A percentile compares a stretch with the other conserved stretches of the same genome.
Conservation (phyloP, 2,888 invertebrate species). For the Drosophila neonasuta region DNA sequence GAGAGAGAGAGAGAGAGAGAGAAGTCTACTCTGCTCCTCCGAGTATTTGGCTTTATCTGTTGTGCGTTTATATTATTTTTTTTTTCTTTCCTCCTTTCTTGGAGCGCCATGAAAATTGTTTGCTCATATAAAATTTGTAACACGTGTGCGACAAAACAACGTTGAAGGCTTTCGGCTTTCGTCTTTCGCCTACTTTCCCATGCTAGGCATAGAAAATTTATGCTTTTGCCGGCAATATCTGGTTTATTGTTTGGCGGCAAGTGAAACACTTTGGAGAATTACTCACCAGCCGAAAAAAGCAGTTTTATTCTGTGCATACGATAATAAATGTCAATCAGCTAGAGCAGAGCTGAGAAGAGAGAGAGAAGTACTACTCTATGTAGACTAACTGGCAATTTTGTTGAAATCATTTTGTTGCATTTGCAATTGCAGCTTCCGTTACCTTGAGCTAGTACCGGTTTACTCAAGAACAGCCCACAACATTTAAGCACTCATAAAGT, state of each 20-base stretch:
- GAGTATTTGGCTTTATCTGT: slow-evolving; percentile 74
- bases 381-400: slow-evolving; percentile 48
- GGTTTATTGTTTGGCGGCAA: slow-evolving; percentile 75
- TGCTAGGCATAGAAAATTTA: slow-evolving; percentile 66
- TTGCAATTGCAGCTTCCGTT: slow-evolving; percentile 69
- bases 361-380: background rate
- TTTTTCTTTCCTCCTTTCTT: slow-evolving; percentile 9
- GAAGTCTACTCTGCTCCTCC: slow-evolving; percentile 31
- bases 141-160: slow-evolving; percentile 65
- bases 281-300: slow-evolving; percentile 31
- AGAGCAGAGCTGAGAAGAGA: background rate
- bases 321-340: slow-evolving; percentile 50
- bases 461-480: slow-evolving; percentile 24
- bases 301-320: slow-evolving; percentile 1
- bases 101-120: slow-evolving; percentile 55
- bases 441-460: slow-evolving; percentile 65
- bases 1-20: background rate
- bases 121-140: slow-evolving; percentile 77
- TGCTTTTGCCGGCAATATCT: slow-evolving; percentile 59
- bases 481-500: slow-evolving; percentile 77
- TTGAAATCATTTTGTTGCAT: slow-evolving; percentile 24
- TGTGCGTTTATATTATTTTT: slow-evolving; percentile 67
- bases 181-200: slow-evolving; percentile 3
- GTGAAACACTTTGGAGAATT: slow-evolving; percentile 78
- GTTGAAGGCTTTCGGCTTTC: slow-evolving; percentile 16